Conservation (phyloP, 2,113 vertebrate species). For the Asarcornis scutulata region DNA sequence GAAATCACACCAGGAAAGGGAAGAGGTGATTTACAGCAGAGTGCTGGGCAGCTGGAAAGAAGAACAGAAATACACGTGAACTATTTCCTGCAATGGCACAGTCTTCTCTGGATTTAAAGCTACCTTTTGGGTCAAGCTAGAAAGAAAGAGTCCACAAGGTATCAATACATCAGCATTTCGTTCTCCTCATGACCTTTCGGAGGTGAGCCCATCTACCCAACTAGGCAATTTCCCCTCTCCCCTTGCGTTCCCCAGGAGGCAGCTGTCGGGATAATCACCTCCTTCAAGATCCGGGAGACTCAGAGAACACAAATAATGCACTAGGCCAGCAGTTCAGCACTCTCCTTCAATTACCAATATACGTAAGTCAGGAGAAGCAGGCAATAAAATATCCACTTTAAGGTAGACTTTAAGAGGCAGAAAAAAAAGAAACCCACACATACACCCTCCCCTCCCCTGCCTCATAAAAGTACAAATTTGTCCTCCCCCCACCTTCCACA, state of each 20-base stretch:
- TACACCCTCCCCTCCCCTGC: not conserved
- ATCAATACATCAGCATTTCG: conserved; percentile 34
- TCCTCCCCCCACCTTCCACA: not conserved
- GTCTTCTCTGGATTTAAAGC: conserved; percentile 2
- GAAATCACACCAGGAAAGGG: not conserved
- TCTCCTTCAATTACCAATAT: conserved; percentile 66
- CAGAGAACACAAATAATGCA: conserved; percentile 60
- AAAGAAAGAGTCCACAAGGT: conserved; percentile 40
- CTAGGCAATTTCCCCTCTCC: conserved; percentile 56
- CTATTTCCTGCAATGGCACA: not conserved
- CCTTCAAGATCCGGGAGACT: conserved; percentile 33
- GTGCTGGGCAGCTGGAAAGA: not conserved
- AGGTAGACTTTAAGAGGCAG: conserved; percentile 48
- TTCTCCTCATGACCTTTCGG: conserved; percentile 45
- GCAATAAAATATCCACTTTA: conserved; percentile 66
- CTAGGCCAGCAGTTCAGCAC: conserved; percentile 61
- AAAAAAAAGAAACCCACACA: conserved; percentile 29
- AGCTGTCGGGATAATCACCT: conserved; percentile 59
- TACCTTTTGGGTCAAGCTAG: conserved; percentile 29
- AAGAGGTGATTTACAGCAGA: not conserved
- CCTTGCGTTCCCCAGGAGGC: conserved; percentile 14
- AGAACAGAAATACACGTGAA: not conserved
- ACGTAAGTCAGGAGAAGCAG: conserved; percentile 49
- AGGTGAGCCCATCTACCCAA: conserved; percentile 50
- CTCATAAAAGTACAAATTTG: conserved; percentile 39